Conservation (phyloP, 2,797 vertebrate genomes). For the Sphenodon punctatus region DNA sequence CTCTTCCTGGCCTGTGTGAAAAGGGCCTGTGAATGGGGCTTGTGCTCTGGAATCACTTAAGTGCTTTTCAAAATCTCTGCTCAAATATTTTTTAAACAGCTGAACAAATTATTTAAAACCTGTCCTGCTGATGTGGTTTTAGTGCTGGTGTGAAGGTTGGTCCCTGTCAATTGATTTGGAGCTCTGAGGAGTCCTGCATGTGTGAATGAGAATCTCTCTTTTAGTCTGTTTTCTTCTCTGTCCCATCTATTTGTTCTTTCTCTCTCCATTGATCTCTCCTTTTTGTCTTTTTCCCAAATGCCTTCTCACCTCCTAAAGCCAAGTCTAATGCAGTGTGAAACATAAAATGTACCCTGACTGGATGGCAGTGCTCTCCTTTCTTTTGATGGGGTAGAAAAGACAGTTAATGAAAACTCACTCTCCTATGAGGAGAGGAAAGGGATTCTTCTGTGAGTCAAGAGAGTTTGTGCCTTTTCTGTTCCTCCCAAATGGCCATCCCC, state of each 20-base stretch:
- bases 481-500: constrained; percentile 1
- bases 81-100: too few species aligned
- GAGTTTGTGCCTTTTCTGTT: not conserved
- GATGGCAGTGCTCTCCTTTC: not conserved
- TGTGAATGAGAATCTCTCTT: not conserved
- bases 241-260: not conserved
- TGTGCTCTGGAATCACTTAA: not conserved
- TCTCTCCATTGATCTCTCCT: not conserved
- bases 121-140: not conserved
- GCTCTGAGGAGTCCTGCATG: not conserved
- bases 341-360: not conserved
- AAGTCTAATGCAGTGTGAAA: not conserved
- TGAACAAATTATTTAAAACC: too few species aligned
- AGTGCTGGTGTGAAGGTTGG: not conserved
- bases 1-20: not conserved
- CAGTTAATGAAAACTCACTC: not conserved
- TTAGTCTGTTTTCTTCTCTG: not conserved
- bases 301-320: not conserved
- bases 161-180: too few species aligned
- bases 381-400: not conserved
- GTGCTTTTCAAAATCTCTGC: not conserved
- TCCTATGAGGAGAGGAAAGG: not conserved
- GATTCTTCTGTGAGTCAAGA: not conserved
- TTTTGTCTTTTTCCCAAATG: not conserved
- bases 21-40: not conserved